phyloP scores from a whole-genome alignment of 2,888 invertebrate species.

The Drosophila diplacantha region DNA sequence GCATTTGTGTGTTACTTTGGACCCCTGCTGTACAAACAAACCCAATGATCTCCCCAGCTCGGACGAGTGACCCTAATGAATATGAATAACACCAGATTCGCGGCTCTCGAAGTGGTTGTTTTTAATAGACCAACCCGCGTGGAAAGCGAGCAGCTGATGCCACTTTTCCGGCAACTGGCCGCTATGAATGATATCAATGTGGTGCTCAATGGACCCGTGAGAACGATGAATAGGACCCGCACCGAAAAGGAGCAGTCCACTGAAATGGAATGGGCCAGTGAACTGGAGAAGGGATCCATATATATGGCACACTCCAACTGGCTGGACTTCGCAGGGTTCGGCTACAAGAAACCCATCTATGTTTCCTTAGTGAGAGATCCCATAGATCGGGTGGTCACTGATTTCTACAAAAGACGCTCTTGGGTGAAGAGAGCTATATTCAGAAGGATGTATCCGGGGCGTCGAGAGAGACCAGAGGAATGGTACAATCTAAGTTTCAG shows the following conservation, averaged over 20 bases:
- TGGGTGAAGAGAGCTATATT: constrained; percentile 83
- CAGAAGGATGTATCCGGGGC: constrained; percentile 80
- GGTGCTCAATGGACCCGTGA: constrained; percentile 79
- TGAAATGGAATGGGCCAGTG: constrained; percentile 83
- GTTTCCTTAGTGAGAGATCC: constrained; percentile 93
- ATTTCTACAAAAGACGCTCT: constrained; percentile 92
- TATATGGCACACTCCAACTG: constrained; percentile 93
- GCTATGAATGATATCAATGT: constrained; percentile 79
- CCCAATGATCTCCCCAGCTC: constrained; percentile 38
- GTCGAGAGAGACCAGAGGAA: constrained; percentile 83
- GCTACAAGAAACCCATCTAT: constrained; percentile 88
- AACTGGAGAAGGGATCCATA: constrained; percentile 86
- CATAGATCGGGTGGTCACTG: constrained; percentile 90
- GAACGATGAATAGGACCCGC: constrained; percentile 44
- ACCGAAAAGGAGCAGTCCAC: constrained; percentile 85
- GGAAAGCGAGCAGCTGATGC: constrained; percentile 91
- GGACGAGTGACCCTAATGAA: constrained; percentile 43
- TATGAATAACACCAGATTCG: constrained; percentile 87
- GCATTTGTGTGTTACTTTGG: constrained; percentile 12
- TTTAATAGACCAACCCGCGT: constrained; percentile 94
- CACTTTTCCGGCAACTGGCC: constrained; percentile 75
- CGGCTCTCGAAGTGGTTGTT: constrained; percentile 86
- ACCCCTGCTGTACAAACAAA: constrained; percentile 1
- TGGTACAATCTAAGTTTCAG: constrained; percentile 83
- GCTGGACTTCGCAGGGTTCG: constrained; percentile 88